phyloP scores from a whole-genome alignment of 2,888 invertebrate genomes.

The Acanthosoma haemorrhoidale region DNA sequence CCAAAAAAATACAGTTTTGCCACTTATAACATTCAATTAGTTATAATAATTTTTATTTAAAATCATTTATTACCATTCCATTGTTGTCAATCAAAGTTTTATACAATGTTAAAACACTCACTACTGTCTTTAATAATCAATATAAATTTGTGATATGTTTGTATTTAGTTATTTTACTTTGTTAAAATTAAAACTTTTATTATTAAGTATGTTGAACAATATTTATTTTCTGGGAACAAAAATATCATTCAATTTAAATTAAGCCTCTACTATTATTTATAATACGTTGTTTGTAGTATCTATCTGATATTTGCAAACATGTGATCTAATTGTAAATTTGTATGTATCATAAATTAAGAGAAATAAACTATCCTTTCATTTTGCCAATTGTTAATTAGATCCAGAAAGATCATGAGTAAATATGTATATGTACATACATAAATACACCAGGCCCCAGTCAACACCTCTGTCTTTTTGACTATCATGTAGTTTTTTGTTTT shows the following conservation, averaged over 20 bases:
- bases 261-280: background rate
- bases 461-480: no score
- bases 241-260: background rate
- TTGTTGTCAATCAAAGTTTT: background rate
- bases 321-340: background rate
- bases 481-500: no score
- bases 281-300: background rate
- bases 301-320: background rate
- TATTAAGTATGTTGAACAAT: no score
- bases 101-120: background rate
- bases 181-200: background rate
- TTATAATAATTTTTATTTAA: background rate
- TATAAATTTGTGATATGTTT: background rate
- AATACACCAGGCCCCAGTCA: no score
- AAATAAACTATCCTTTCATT: background rate
- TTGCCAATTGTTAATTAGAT: background rate
- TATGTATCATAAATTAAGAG: background rate
- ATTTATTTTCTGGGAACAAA: background rate
- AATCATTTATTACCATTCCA: background rate
- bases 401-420: no score
- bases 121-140: background rate
- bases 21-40: no score
- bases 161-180: background rate
- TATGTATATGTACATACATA: no score
- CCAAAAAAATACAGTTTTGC: no score